Conservation (phyloP, 2,797 vertebrate species). For the Labroides dimidiatus region DNA sequence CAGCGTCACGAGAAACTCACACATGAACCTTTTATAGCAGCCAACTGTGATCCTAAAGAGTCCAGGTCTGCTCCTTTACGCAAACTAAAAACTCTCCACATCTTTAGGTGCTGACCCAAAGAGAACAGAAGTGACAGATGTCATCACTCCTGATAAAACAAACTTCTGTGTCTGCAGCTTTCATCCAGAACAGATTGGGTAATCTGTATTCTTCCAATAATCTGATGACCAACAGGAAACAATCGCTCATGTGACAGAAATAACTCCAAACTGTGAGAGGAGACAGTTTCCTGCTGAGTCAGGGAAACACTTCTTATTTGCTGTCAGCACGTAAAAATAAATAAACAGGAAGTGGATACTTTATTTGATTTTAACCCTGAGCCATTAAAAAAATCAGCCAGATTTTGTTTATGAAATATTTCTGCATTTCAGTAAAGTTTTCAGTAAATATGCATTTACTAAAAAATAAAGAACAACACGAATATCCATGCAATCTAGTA, state of each 20-base stretch:
- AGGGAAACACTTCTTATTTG: background rate
- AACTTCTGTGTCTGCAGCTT: background rate
- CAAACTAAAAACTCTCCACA: no score
- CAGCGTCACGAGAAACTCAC: conserved; percentile 62
- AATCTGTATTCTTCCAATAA: background rate
- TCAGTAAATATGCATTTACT: no score
- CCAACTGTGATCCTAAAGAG: background rate
- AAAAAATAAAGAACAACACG: no score
- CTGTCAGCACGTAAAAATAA: background rate
- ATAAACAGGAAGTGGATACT: background rate
- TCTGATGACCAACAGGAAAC: background rate
- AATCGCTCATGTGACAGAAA: background rate
- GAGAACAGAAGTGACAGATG: no score
- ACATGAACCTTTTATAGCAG: conserved; percentile 26
- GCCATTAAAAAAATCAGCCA: no score
- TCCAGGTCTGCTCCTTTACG: no score
- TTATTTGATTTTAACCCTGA: no score
- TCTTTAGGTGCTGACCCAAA: no score
- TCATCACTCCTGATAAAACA: no score
- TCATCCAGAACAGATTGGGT: background rate
- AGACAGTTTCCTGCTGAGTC: background rate
- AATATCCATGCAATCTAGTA: no score
- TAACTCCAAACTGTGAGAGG: background rate
- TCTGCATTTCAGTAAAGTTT: no score
- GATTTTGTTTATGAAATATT: no score